Evolutionary conservation across 2,888 invertebrate species (phyloP).

Genomic region (Phorcus lineatus): DNA sequence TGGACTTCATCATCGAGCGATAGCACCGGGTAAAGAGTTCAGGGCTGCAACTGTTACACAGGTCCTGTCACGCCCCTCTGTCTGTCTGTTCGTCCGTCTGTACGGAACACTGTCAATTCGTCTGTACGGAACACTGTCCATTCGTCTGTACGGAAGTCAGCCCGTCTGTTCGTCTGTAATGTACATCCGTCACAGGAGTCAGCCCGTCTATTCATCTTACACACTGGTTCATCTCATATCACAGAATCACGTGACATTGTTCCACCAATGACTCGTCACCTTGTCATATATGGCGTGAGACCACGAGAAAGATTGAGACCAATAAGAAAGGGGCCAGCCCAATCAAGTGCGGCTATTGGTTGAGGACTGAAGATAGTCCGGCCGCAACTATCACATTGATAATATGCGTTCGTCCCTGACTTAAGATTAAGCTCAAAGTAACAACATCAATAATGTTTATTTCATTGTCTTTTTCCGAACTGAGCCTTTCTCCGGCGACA

Average conservation of each 20-base stretch:
- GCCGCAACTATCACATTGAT: not conserved
- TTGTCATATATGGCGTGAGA: conserved; percentile 10
- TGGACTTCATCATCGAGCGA: not conserved
- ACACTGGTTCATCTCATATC: conserved; percentile 16
- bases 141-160: not conserved
- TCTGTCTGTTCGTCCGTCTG: not conserved
- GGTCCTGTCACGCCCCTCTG: not conserved
- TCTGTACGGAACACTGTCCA: no score
- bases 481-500: conserved; percentile 26
- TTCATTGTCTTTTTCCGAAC: not conserved
- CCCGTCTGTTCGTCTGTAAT: not conserved
- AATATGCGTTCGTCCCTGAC: conserved; percentile 7
- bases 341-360: not conserved
- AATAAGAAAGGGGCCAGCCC: conserved; percentile 18
- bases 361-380: not conserved
- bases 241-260: conserved; percentile 18
- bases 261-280: not conserved
- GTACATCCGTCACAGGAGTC: not conserved
- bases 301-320: conserved; percentile 20
- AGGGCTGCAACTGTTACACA: not conserved
- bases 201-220: not conserved
- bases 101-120: no score
- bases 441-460: not conserved
- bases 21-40: conserved; percentile 10
- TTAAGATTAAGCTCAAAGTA: not conserved